These are phyloP conservation scores for Pygmarrhopalites habei DNA, from an alignment of 1,140 invertebrate species.

Conservation along the genomic window DNA sequence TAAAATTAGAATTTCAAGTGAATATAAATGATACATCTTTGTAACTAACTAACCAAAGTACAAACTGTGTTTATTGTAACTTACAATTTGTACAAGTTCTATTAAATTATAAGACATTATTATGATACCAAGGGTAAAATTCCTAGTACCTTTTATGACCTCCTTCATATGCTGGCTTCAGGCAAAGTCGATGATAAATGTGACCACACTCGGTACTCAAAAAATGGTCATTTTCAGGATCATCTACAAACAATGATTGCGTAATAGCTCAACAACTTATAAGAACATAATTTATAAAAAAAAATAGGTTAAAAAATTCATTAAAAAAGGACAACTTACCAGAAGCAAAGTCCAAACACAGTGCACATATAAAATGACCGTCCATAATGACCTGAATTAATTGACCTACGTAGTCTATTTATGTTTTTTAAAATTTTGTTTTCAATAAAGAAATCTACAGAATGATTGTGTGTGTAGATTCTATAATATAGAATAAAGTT, in stretches of 20 bases:
- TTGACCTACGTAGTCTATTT: too few species aligned
- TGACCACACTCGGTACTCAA: conserved; percentile 36
- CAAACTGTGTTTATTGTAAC: too few species aligned
- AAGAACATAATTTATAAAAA: background rate
- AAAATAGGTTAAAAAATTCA: background rate
- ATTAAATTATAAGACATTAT: too few species aligned
- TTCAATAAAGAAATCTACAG: too few species aligned
- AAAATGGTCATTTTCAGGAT: conserved; percentile 30
- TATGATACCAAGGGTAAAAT: too few species aligned
- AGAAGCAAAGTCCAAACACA: conserved; percentile 35
- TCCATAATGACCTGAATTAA: conserved; percentile 22
- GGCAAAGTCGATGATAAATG: conserved; percentile 33
- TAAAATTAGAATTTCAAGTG: too few species aligned
- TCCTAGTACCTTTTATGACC: conserved; percentile 36
- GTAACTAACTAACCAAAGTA: too few species aligned
- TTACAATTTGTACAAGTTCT: too few species aligned
- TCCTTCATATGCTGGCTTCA: conserved; percentile 26
- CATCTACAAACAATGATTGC: conserved; percentile 18
- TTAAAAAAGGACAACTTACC: conserved; percentile 21
- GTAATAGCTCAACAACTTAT: background rate
- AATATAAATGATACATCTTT: too few species aligned
- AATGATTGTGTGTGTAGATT: too few species aligned
- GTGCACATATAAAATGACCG: conserved; percentile 23
- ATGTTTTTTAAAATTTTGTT: too few species aligned
- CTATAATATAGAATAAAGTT: too few species aligned